Base-by-base conservation (phyloP, 1,140 invertebrate species). In the Teleopsis dalmanni region DNA sequence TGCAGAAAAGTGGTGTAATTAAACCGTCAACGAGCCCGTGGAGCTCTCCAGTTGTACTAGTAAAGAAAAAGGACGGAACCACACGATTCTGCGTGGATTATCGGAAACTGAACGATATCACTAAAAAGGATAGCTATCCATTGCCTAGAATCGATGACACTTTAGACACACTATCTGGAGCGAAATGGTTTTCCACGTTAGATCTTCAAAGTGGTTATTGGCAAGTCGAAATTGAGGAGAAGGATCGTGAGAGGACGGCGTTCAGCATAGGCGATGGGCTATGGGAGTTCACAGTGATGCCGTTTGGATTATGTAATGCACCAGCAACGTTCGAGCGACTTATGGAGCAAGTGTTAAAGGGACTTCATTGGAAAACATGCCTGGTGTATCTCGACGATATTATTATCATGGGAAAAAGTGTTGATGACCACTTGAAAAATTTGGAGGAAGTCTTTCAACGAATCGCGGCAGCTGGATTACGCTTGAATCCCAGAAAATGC, bases 291-390 rank as follows among this genome's bases (percentile, higher is more conserved):
- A 19, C 16, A 9, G 7, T n/a, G 16, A 38, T 38, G 36, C 36
- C 14, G 21, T 38, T 38, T 11, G 21, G 36, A 2, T 46, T 76
- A 1, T 45, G 49, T 8, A 72, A 65, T 42, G 51, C 56, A 4
- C 63, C 58, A 13, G 65, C 70, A 3, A 72, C 69, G 0, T 75
- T 73, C 46, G 62, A 69, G 42, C 40, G 72, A n/a, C 18, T 71
- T 1, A 68, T 73, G 3, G 62, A 69, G 44, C 19, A 54, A 7
- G 52, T 71, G 19, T 29, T 38, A 18, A 43, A 55, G 23, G 55
- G 50, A 18, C 14, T 36, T 26, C 34, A 21, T 16, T 18, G 11
- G 11, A 16, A 14, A 16, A 13, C n/a, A 34, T 16, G n/a, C 11
- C 33, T 34, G 5, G 33, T 16, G 7, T 38, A 38, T 22, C 7